Percentiles rank a stretch among this genome's conserved stretches.
These are phyloP conservation scores for Hyppa rectilinea DNA, from an alignment of 2,888 invertebrate genomes.

Conservation along the genomic window DNA sequence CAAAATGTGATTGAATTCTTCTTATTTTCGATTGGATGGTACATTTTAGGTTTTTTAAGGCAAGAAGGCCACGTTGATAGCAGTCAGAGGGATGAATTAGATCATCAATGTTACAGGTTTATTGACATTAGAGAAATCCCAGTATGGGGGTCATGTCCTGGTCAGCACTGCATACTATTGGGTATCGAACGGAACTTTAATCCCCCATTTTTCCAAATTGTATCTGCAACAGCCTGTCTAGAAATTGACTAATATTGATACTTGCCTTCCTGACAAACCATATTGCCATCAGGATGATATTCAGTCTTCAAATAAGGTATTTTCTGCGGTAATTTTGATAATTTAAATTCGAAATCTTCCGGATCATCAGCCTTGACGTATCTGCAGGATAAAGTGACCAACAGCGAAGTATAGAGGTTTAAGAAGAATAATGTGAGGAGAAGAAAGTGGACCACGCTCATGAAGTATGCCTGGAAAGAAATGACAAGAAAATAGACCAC, in stretches of 20 bases:
- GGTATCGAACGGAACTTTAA: not conserved
- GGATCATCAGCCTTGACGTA: conserved; percentile 76
- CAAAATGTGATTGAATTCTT: not conserved
- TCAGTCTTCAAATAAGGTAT: conserved; percentile 75
- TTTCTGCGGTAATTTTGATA: conserved; percentile 69
- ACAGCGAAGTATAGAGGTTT: conserved; percentile 84
- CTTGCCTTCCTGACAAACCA: conserved; percentile 83
- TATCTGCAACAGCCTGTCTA: not conserved
- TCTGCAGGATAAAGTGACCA: conserved; percentile 84
- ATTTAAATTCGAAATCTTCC: conserved; percentile 73
- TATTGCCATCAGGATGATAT: conserved; percentile 80
- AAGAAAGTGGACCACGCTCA: conserved; percentile 88
- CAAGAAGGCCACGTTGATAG: not conserved
- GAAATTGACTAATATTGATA: conserved; percentile 7
- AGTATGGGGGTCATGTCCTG: not conserved
- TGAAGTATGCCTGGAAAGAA: conserved; percentile 85
- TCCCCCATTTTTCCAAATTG: not conserved
- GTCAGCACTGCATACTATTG: not conserved
- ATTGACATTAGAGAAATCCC: not conserved
- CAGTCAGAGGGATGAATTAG: not conserved
- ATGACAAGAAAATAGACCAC: not conserved
- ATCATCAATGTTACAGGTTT: not conserved
- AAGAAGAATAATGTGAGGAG: conserved; percentile 86
- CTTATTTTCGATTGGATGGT: not conserved
- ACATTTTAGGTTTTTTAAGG: not conserved